Conservation (phyloP, 1,140 invertebrate genomes). For the Rhagoletis pomonella region DNA sequence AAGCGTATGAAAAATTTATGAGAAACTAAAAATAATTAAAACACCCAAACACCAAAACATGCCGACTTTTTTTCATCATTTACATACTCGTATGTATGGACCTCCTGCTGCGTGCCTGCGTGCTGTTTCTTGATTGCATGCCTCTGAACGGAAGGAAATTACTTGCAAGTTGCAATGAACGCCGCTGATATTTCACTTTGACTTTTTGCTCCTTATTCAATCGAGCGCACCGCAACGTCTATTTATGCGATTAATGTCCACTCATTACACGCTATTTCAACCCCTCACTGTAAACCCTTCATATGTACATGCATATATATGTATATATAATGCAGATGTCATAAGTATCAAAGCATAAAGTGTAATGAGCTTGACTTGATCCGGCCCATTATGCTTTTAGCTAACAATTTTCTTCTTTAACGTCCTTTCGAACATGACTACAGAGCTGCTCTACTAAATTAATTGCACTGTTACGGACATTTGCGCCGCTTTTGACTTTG, state of each 20-base stretch:
- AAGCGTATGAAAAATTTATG: no score
- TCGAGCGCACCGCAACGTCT: not conserved
- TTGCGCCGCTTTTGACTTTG: not conserved
- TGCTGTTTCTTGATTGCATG: not conserved
- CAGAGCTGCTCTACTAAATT: not conserved
- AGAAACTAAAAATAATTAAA: no score
- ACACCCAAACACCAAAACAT: no score
- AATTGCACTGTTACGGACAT: not conserved
- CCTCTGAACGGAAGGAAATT: constrained; percentile 7
- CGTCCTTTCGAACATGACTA: not conserved
- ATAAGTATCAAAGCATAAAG: not conserved
- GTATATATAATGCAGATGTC: no score
- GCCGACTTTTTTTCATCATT: no score
- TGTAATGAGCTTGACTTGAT: constrained; percentile 25
- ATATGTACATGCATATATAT: no score
- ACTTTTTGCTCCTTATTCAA: not conserved
- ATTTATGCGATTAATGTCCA: constrained; percentile 21
- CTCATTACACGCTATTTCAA: not conserved
- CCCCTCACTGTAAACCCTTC: not conserved
- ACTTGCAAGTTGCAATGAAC: not conserved
- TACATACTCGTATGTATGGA: not conserved
- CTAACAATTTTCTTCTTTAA: not conserved
- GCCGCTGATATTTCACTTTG: not conserved
- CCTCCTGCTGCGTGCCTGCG: not conserved
- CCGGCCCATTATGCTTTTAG: not conserved